phyloP scores from a whole-genome alignment of 2,888 invertebrate species.

The Diaphora mendica region DNA sequence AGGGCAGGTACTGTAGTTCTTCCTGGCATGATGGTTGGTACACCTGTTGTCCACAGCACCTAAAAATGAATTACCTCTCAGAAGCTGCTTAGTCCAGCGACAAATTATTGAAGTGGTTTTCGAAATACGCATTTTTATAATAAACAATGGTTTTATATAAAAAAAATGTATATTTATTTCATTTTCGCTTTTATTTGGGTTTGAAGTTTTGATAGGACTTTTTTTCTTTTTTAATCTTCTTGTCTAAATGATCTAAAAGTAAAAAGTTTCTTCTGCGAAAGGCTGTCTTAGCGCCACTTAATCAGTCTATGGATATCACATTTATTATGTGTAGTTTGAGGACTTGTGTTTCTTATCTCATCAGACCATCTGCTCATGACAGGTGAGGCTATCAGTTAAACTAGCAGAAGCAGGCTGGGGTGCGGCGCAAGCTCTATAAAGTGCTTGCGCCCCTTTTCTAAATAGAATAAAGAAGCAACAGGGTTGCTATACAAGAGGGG shows the following conservation, averaged over 20 bases:
- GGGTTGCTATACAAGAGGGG: too few species aligned
- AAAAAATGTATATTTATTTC: constrained; percentile 5
- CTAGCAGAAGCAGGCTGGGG: too few species aligned
- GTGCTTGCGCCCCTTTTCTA: too few species aligned
- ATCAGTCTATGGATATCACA: neutral
- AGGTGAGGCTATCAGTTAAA: too few species aligned
- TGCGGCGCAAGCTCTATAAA: too few species aligned
- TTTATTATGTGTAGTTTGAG: neutral
- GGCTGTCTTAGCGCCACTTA: neutral
- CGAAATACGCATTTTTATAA: constrained; percentile 42
- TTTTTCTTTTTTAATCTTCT: constrained; percentile 17
- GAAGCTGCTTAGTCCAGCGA: constrained; percentile 24
- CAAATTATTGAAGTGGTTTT: constrained; percentile 31
- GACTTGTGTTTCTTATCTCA: neutral
- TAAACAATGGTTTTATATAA: constrained; percentile 6
- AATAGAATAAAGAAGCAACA: too few species aligned
- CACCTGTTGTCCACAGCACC: neutral
- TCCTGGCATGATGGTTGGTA: constrained; percentile 14
- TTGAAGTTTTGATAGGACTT: constrained; percentile 28
- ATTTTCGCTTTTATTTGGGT: constrained; percentile 22
- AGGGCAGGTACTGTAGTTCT: constrained; percentile 65
- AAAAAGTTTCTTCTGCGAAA: constrained; percentile 8
- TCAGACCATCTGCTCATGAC: too few species aligned
- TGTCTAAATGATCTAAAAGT: constrained; percentile 7
- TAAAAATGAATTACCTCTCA: constrained; percentile 9